Conservation (phyloP, 2,797 vertebrate genomes). For the Cyclura pinguis region DNA sequence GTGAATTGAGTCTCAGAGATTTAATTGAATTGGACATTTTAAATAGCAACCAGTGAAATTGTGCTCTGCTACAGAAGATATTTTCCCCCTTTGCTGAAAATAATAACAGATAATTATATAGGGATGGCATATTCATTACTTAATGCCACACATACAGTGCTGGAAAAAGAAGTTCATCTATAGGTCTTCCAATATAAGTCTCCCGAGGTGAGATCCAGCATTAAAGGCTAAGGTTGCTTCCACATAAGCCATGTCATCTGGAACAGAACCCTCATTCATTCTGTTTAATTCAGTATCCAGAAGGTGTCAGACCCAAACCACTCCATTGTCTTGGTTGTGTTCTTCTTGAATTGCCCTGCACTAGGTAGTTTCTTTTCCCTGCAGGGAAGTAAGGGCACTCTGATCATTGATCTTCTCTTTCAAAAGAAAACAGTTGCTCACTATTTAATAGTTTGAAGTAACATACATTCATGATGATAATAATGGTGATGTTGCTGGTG, state of each 20-base stretch:
- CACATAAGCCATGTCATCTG: neutral
- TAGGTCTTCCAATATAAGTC: neutral
- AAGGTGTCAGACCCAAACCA: no score
- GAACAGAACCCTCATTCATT: neutral
- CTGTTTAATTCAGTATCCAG: neutral
- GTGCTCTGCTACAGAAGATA: neutral
- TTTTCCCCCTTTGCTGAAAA: neutral
- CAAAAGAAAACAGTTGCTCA: neutral
- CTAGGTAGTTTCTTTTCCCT: neutral
- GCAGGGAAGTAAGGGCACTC: neutral
- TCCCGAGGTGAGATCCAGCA: neutral
- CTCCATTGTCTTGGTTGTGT: no score
- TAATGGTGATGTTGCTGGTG: neutral
- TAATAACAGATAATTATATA: slow-evolving; percentile 8
- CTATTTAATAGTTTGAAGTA: neutral
- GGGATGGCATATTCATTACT: neutral
- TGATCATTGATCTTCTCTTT: neutral
- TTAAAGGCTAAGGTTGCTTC: neutral
- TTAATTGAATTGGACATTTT: slow-evolving; percentile 9
- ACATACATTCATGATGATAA: no score
- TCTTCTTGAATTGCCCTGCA: neutral
- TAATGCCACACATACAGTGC: neutral
- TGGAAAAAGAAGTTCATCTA: neutral
- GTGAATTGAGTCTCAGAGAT: neutral
- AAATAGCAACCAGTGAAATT: neutral